These are phyloP conservation scores for Nothobranchius furzeri DNA, from an alignment of 2,113 vertebrate genomes.

Conservation along the genomic window DNA sequence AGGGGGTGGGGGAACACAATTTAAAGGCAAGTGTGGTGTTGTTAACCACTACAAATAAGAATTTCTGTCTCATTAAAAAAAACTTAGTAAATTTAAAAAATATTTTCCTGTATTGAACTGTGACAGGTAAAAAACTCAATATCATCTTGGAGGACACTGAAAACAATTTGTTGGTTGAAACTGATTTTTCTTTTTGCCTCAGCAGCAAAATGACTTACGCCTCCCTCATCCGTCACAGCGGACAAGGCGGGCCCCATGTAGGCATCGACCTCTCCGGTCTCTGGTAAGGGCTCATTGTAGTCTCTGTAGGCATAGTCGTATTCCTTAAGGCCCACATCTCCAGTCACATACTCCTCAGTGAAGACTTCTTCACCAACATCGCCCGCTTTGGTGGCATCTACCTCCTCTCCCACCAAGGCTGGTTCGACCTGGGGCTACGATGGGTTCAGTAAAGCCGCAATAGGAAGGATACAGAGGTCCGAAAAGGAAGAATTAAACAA, in stretches of 20 bases:
- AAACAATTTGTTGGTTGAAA: conserved; percentile 61
- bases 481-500: background rate
- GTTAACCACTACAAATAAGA: too few relatives aligned
- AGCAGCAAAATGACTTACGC: conserved; percentile 84
- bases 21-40: too few relatives aligned
- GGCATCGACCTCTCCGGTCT: conserved; percentile 65
- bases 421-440: conserved; percentile 66
- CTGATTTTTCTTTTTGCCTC: conserved; percentile 43
- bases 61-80: too few relatives aligned
- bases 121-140: conserved; percentile 33
- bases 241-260: conserved; percentile 86
- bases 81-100: too few relatives aligned
- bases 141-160: conserved; percentile 21
- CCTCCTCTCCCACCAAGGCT: conserved; percentile 51
- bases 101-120: background rate
- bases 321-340: conserved; percentile 78
- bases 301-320: conserved; percentile 89
- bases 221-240: conserved; percentile 85
- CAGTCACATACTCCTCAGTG: conserved; percentile 81
- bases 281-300: conserved; percentile 76
- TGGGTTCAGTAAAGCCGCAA: conserved; percentile 30
- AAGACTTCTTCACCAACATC: conserved; percentile 71
- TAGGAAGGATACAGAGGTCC: conserved; percentile 14
- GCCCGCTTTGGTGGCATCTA: conserved; percentile 65
- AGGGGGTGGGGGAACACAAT: too few relatives aligned